Conservation (phyloP, 2,888 invertebrate genomes). For the Noctua pronuba region DNA sequence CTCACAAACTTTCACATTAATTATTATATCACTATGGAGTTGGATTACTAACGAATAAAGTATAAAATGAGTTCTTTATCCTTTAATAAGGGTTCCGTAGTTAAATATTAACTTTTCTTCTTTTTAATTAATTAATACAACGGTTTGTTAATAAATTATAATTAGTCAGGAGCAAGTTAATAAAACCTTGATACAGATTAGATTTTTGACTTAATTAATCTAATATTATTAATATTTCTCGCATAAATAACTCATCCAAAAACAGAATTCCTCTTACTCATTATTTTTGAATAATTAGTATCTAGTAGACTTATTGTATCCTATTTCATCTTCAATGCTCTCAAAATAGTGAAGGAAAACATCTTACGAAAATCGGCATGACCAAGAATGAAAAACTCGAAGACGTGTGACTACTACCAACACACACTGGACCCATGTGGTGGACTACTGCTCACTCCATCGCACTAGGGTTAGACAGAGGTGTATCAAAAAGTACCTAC, state of each 20-base stretch:
- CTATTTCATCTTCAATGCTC: neutral
- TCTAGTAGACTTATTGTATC: neutral
- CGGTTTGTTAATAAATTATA: neutral
- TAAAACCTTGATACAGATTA: neutral
- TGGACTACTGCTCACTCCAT: neutral
- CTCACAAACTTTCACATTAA: too few relatives aligned
- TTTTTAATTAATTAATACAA: slow-evolving; percentile 2
- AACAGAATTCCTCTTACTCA: neutral
- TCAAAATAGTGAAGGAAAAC: neutral
- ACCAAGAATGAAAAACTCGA: neutral
- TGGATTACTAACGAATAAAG: neutral
- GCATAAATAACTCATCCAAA: neutral
- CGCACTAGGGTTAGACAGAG: neutral
- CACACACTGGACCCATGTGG: neutral
- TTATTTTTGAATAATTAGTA: neutral
- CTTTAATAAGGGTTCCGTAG: neutral
- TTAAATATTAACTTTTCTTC: neutral
- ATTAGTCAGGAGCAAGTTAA: neutral
- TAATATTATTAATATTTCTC: neutral
- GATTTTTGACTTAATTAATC: neutral
- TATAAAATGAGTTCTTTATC: neutral
- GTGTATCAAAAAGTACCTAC: too few relatives aligned
- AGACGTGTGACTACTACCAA: too few relatives aligned
- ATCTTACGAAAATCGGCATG: neutral
- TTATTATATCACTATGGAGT: too few relatives aligned